Evolutionary conservation across 2,113 vertebrate species (phyloP).

Genomic region (Halichoerus grypus): DNA sequence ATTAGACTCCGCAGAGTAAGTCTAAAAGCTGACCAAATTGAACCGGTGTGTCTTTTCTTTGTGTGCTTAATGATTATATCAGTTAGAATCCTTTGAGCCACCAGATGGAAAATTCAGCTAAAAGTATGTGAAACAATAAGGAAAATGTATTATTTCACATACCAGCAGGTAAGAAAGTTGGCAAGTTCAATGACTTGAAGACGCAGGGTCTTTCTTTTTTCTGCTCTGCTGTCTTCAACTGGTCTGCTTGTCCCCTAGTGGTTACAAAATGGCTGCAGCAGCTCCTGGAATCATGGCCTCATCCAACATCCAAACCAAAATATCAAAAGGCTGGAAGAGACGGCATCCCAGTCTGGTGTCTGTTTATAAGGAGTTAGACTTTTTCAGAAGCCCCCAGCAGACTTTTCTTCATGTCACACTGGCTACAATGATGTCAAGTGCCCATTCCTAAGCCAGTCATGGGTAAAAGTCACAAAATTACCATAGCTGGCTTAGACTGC

Average conservation of each 20-base stretch:
- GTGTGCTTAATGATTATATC: neutral
- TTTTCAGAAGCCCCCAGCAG: neutral
- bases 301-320: neutral
- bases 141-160: neutral
- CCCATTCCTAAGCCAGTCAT: neutral
- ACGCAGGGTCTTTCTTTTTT: neutral
- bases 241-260: neutral
- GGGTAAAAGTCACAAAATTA: neutral
- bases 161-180: neutral
- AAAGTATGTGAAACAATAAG: neutral
- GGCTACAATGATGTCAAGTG: neutral
- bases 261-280: neutral
- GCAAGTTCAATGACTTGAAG: neutral
- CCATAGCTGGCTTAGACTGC: neutral
- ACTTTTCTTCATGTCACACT: neutral
- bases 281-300: neutral
- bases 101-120: constrained; percentile 8
- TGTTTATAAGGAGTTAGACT: neutral
- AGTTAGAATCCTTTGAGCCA: neutral
- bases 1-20: neutral
- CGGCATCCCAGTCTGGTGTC: neutral
- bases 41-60: neutral
- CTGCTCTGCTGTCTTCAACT: neutral
- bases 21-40: neutral
- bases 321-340: neutral